A percentile compares a stretch with the other conserved stretches of the same genome.
These are phyloP conservation scores for Harpagoxenus sublaevis DNA, from an alignment of 2,888 invertebrate genomes.

Conservation along the genomic window DNA sequence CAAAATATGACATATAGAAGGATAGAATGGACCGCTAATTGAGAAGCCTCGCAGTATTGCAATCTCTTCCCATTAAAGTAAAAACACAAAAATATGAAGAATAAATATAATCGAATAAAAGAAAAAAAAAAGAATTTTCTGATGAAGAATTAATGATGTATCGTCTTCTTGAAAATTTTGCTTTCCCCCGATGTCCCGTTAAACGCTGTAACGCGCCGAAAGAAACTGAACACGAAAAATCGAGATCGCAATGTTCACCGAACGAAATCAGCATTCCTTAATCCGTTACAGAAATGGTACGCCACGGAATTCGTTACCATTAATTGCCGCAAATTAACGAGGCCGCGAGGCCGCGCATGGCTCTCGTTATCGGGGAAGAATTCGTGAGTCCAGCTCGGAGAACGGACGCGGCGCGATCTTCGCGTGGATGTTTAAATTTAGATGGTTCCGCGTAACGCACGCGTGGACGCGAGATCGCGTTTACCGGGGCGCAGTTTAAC, in stretches of 20 bases:
- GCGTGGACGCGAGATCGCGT: conserved; percentile 50
- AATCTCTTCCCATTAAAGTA: neutral
- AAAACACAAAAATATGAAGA: neutral
- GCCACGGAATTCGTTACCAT: conserved; percentile 24
- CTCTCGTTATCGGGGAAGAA: neutral
- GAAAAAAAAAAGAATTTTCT: neutral
- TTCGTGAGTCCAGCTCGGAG: neutral
- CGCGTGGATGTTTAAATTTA: conserved; percentile 29
- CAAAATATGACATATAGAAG: neutral
- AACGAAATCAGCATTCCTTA: conserved; percentile 7
- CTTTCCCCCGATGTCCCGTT: conserved; percentile 12
- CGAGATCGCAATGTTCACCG: conserved; percentile 27
- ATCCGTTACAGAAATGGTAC: neutral
- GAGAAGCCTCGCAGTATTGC: neutral
- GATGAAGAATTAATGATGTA: neutral
- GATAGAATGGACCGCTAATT: neutral
- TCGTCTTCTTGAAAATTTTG: conserved; percentile 1
- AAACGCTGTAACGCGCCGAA: neutral
- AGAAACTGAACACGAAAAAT: conserved; percentile 25
- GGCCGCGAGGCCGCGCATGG: neutral
- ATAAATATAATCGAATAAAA: neutral
- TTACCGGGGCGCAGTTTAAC: conserved; percentile 24
- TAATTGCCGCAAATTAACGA: conserved; percentile 18
- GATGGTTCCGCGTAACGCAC: conserved; percentile 47
- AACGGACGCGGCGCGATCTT: neutral